Evolutionary conservation across 2,797 vertebrate genomes (phyloP).

Genomic region (Cryptoprocta ferox): DNA sequence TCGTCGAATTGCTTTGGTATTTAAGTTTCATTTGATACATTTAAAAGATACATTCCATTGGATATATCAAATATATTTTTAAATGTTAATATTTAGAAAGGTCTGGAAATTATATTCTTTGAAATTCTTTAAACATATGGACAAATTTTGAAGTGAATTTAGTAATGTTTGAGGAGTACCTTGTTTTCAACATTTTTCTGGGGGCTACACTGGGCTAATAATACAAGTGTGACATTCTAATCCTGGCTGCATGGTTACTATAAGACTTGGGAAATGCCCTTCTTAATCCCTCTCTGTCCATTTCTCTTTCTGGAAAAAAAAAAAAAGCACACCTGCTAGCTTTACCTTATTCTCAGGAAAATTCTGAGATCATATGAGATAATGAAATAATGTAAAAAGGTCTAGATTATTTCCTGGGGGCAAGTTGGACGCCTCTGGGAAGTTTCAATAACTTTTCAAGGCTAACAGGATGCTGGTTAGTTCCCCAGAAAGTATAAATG

Average conservation of each 20-base stretch:
- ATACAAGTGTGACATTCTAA: not conserved
- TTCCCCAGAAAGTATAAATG: conserved; percentile 64
- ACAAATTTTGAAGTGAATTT: not conserved
- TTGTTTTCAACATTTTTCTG: not conserved
- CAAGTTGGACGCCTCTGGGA: conserved; percentile 55
- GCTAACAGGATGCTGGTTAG: conserved; percentile 48
- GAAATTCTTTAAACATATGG: conserved; percentile 10
- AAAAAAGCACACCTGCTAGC: conserved; percentile 47
- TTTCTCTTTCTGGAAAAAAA: conserved; percentile 69
- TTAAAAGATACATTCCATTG: not conserved
- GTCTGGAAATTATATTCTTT: conserved; percentile 14
- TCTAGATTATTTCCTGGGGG: conserved; percentile 39
- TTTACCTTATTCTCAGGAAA: conserved; percentile 72
- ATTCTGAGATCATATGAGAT: conserved; percentile 55
- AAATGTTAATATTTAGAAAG: conserved; percentile 33
- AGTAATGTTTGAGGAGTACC: not conserved
- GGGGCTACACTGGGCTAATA: not conserved
- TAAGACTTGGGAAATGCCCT: conserved; percentile 67
- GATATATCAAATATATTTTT: not conserved
- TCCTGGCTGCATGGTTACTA: not conserved
- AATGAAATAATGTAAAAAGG: conserved; percentile 54
- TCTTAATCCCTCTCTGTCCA: conserved; percentile 23
- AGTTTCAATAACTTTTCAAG: conserved; percentile 78
- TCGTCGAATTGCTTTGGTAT: not conserved
- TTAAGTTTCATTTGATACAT: not conserved